Conservation (phyloP, 2,888 invertebrate species). For the Spialia ferax region DNA sequence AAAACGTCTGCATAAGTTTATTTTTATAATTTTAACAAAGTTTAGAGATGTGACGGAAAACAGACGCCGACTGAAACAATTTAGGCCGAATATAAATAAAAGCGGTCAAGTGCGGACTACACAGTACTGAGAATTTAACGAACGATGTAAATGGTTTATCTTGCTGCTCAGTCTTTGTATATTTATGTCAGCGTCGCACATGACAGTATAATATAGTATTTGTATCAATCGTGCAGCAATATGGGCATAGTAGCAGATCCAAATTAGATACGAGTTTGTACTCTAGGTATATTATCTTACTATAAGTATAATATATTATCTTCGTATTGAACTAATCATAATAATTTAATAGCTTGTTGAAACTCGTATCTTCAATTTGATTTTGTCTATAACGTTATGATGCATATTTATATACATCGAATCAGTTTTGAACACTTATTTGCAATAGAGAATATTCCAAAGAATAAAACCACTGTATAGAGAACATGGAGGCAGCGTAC, state of each 20-base stretch:
- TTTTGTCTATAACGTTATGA: background rate
- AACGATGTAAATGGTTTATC: conserved; percentile 21
- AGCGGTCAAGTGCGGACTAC: conserved; percentile 29
- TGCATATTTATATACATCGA: background rate
- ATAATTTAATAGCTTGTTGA: background rate
- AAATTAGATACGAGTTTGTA: background rate
- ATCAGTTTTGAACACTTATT: background rate
- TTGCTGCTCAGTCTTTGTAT: conserved; percentile 5
- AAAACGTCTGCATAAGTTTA: conserved; percentile 19
- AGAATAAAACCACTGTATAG: too few species aligned
- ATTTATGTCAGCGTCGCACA: conserved; percentile 10
- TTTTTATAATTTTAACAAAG: conserved; percentile 24
- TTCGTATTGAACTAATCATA: background rate
- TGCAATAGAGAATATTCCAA: too few species aligned
- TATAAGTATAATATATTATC: too few species aligned
- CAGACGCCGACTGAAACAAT: conserved; percentile 25
- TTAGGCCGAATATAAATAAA: conserved; percentile 33
- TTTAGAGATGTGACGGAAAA: conserved; percentile 19
- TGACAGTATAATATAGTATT: background rate
- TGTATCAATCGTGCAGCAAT: background rate
- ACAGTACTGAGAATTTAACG: conserved; percentile 17
- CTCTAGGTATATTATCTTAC: too few species aligned
- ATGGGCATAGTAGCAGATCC: background rate
- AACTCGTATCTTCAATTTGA: background rate
- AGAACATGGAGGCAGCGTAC: too few species aligned